A percentile compares a stretch with the other conserved stretches of the same genome.
Conservation (phyloP, 2,888 invertebrate genomes). For the Choreutis nemorana region DNA sequence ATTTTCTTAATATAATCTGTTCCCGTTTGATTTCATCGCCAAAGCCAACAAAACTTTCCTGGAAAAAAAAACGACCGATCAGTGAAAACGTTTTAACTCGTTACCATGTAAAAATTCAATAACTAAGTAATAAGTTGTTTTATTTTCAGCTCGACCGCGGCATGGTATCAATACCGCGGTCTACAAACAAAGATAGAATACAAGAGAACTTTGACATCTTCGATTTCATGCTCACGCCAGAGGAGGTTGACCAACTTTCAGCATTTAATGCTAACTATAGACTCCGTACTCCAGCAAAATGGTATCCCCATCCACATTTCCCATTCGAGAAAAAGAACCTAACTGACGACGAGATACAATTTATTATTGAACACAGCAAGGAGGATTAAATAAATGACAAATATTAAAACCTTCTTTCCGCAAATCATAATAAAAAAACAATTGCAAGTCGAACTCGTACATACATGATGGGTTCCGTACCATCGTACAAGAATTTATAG, state of each 20-base stretch:
- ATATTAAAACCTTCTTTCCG: neutral
- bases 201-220: constrained; percentile 64
- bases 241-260: constrained; percentile 60
- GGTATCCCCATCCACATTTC: constrained; percentile 45
- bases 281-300: constrained; percentile 41
- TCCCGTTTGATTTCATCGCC: too few species aligned
- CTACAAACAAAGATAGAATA: constrained; percentile 63
- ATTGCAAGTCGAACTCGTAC: too few species aligned
- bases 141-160: constrained; percentile 57
- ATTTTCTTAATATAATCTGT: too few species aligned
- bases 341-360: constrained; percentile 29
- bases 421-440: too few species aligned
- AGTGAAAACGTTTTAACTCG: too few species aligned
- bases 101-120: too few species aligned
- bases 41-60: too few species aligned
- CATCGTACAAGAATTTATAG: too few species aligned
- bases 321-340: constrained; percentile 49
- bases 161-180: constrained; percentile 68
- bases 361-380: constrained; percentile 36
- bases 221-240: constrained; percentile 58
- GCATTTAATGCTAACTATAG: constrained; percentile 52
- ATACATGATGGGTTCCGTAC: too few species aligned
- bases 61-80: too few species aligned
- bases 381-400: constrained; percentile 32
- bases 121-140: too few species aligned